Percentiles rank a stretch among this genome's conserved stretches.
These are phyloP conservation scores for cattle (Bos taurus) DNA, from an alignment of 2,113 vertebrate genomes.

Conservation along the genomic window DNA sequence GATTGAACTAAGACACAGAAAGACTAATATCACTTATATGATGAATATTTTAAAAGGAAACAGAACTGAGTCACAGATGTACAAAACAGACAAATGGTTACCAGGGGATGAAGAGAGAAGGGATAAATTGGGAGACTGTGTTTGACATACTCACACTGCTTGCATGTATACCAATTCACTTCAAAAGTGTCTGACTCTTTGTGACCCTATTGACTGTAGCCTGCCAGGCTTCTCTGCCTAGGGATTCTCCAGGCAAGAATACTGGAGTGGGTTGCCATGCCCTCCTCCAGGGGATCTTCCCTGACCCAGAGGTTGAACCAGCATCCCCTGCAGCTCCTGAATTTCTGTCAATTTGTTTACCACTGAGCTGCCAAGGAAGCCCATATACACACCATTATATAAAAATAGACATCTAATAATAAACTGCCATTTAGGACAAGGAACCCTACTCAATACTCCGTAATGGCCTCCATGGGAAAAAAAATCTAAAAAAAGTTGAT, in stretches of 20 bases:
- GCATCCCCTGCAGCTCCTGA: neutral
- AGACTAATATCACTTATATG: neutral
- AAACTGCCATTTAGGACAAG: neutral
- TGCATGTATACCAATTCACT: neutral
- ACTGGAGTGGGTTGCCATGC: rapidly evolving
- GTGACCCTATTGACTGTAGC: neutral
- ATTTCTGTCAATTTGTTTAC: neutral
- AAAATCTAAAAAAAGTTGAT: neutral
- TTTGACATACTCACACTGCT: rapidly evolving
- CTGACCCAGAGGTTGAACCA: neutral
- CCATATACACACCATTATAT: neutral
- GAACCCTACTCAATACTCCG: neutral
- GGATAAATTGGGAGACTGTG: neutral
- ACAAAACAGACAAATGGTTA: neutral
- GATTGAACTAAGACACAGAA: neutral
- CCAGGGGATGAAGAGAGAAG: neutral
- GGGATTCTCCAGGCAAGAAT: neutral
- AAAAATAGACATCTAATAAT: neutral
- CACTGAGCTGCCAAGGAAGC: neutral
- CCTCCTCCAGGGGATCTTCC: neutral
- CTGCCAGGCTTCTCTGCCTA: neutral
- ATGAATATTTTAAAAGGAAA: neutral
- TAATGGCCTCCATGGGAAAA: neutral
- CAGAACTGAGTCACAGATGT: neutral
- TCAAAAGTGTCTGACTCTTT: neutral